Evolutionary conservation across 2,888 invertebrate species (phyloP).

Genomic region (Meliscaeva auricollis): DNA sequence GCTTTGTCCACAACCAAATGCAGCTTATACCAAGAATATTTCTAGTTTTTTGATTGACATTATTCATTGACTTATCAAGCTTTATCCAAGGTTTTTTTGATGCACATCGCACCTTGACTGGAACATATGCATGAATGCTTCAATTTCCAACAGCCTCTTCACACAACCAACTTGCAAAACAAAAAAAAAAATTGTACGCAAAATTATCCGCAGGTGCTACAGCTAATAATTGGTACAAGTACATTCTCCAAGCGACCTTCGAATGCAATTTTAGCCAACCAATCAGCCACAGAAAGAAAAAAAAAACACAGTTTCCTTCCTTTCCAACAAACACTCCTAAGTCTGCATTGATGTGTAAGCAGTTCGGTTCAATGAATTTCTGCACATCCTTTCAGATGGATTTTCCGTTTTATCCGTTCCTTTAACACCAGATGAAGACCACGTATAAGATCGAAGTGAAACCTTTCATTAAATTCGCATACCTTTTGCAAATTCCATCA

Average conservation of each 20-base stretch:
- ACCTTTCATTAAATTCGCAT: constrained; percentile 50
- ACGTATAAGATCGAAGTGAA: constrained; percentile 44
- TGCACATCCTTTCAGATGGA: constrained; percentile 58
- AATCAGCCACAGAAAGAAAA: constrained; percentile 7
- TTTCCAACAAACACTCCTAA: neutral
- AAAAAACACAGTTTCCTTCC: constrained; percentile 32
- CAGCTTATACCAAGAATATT: no score
- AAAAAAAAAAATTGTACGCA: constrained; percentile 23
- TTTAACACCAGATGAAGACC: constrained; percentile 3
- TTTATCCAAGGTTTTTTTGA: no score
- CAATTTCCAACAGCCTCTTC: neutral
- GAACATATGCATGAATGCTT: neutral
- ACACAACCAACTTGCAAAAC: neutral
- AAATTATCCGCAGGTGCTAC: constrained; percentile 65
- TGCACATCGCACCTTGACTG: no score
- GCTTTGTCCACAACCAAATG: no score
- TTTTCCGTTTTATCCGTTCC: constrained; percentile 27
- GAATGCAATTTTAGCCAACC: constrained; percentile 12
- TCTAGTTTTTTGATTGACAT: no score
- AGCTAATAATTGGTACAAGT: constrained; percentile 34
- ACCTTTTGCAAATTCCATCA: constrained; percentile 42
- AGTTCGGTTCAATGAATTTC: constrained; percentile 58
- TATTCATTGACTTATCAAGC: no score
- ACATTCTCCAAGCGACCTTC: constrained; percentile 55
- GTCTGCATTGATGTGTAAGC: constrained; percentile 9